Evolutionary conservation across 2,797 vertebrate genomes (phyloP), one percentile per base, ranked within the genome.

Genomic region (Anomalospiza imberbis): DNA sequence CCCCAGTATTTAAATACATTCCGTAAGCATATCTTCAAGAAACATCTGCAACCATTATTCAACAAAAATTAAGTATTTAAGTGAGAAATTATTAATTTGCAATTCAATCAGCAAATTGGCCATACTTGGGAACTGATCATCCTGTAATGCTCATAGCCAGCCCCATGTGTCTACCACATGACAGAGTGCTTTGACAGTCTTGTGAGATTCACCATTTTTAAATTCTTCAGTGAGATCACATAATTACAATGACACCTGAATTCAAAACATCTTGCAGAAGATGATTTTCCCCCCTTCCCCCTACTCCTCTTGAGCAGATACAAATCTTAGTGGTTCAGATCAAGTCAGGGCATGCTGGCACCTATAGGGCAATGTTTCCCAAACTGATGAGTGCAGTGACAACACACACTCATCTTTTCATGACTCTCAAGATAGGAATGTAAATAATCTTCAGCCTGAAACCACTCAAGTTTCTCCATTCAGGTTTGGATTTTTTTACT

Each of bases 121-220:
- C 40, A 3, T 17, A 58, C 53, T 40, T 40, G 63, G 63, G 38
- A 84, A 71, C 29, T 18, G 44, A 81, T 36, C 40, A 77, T 36
- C 42, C 17, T 61, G 68, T 47, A 32, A 65, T 5, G 25, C 50
- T 57, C 1, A 0, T 4, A 67, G n/a, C 11, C 51, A 89, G 70
- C 29, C 45, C 66, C 47, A 13, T 0, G 1, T 7, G 0, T 9
- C 48, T 25, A 47, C 19, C 34, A 40, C 22, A 12, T 7, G 29
- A 62, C 24, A 68, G 1, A 7, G 21, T 38, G 36, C 74, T 91
- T 63, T 32, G 14, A 70, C 73, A 80, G 25, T 9, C 32, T 17
- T n/a, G 13, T 15, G 38, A 67, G 32, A 78, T 28, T 44, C 14
- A 80, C 17, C 0, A 0, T 18, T 81, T 63, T 67, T 61, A 19